Evolutionary conservation across 1,140 invertebrate species (phyloP), one percentile per base, ranked within the genome.

Genomic region (Drosophila biarmipes): DNA sequence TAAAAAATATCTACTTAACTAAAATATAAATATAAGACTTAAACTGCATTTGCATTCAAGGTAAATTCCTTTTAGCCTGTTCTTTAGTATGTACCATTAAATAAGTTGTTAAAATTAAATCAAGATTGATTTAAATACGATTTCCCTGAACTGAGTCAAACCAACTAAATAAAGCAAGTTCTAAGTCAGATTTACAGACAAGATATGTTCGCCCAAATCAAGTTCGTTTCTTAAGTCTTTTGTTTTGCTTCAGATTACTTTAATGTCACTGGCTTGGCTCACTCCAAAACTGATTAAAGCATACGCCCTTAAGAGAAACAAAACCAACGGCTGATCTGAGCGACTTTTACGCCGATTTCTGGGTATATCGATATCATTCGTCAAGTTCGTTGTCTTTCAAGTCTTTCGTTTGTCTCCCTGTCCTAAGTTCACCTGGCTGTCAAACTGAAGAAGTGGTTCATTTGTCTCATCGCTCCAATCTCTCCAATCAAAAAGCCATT

Each of bases 401-500:
- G 74, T 62, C 63, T 58, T 29, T 59, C 54, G 73, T 64, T 69
- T 69, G 19, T 10, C 17, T 42, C 7, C 29, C 27, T 17, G 45
- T 31, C 35, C 17, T 12, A 48, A 54, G 45, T 14, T 63, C 54
- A 54, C 34, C 42, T 24, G 31, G 55, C 82, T 87, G 82, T 87
- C 78, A 87, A 78, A 66, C 78, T 79, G 84, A 82, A 87, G 80
- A 89, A 82, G 78, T 89, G 82, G 82, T 86, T 81, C 82, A 86
- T 81, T 86, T 81, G 81, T 81, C 85, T 87, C 78, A 57, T 73
- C 71, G 51, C 46, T 57, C 54, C 69, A 68, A 69, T 71, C 71
- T 79, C 74, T 75, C 84, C 84, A 87, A 87, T 84, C 84, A 89
- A 87, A 87, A 87, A 89, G 79, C 84, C 79, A 87, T 87, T 87